Evolutionary conservation across 2,113 vertebrate genomes (phyloP), one percentile per base, ranked within the genome.

Genomic region (Serilophus lunatus): DNA sequence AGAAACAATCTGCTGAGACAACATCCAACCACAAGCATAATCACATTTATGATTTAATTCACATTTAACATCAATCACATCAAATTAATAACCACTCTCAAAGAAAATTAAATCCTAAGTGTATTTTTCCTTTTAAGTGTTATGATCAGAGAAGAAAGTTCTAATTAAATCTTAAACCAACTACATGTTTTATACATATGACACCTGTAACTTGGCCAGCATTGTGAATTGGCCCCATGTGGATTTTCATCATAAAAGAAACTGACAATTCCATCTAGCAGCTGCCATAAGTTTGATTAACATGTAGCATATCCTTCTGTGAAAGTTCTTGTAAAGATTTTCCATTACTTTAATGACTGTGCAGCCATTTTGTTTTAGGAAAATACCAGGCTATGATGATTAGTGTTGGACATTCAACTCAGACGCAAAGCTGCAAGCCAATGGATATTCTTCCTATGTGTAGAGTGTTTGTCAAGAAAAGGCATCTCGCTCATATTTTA

Each of bases 1-100:
- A 91, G 96, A 97, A 97, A 96, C 96, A 97, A 97, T 92, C 97
- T 94, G 91, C 96, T 92, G 83, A 66, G 94, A 86, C 92, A 88
- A 92, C 92, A 93, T 96, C 93, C 96, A 83, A 56, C 38, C 25
- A 71, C 85, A 90, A 86, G 40, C 94, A 25, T 53, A 88, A 88
- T 95, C 93, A 90, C 96, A 80, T 97, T 98, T 98, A 98, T 98
- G 97, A 98, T 97, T 97, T 97, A 98, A 98, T 97, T 97, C 95
- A 95, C 97, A 92, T 97, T 96, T 97, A 97, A 96, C 97, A 97
- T 97, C 97, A 97, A 93, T 98, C 97, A 96, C 89, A 96, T 93
- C 88, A 92, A 97, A 98, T 98, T 98, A 98, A 98, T 98, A 98
- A 98, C 96, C 68, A 90, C 91, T 97, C 94, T 95, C 89, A 66